Conservation (phyloP, 2,113 vertebrate species). For the Seriola quinqueradiata region DNA sequence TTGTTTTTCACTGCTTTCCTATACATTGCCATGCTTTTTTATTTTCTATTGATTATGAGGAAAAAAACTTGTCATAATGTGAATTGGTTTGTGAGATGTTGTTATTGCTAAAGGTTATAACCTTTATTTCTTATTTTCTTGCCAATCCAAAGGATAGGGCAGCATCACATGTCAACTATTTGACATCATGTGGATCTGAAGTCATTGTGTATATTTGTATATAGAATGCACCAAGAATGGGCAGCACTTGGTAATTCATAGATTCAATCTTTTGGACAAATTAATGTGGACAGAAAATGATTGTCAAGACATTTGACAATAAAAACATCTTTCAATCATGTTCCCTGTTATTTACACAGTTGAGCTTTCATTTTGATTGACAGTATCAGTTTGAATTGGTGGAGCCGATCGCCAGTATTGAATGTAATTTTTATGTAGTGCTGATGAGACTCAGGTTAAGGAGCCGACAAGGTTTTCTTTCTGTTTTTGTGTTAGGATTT, state of each 20-base stretch:
- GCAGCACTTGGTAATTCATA: conserved; percentile 61
- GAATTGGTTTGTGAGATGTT: conserved; percentile 62
- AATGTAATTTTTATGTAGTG: not conserved
- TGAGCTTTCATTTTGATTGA: not conserved
- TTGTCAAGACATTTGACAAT: conserved; percentile 69
- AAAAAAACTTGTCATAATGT: conserved; percentile 53
- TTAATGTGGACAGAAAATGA: conserved; percentile 50
- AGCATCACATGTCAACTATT: conserved; percentile 45
- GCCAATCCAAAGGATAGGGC: conserved; percentile 74
- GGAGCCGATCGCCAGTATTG: not conserved
- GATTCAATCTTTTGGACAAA: conserved; percentile 60
- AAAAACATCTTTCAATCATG: conserved; percentile 60
- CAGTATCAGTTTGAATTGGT: not conserved
- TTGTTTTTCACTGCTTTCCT: conserved; percentile 63
- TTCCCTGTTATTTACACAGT: conserved; percentile 1
- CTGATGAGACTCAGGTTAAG: not conserved
- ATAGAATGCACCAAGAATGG: conserved; percentile 68
- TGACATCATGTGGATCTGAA: conserved; percentile 54
- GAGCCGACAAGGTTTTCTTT: too few species aligned
- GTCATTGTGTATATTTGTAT: conserved; percentile 77
- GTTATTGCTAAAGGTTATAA: conserved; percentile 70
- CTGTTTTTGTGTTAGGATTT: not conserved
- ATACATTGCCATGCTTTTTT: conserved; percentile 54
- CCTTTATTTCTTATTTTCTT: conserved; percentile 73
- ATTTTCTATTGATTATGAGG: conserved; percentile 37